Evolutionary conservation across 2,888 invertebrate genomes (phyloP), one percentile per base, ranked within the genome.

Genomic region (Molorchus minor): DNA sequence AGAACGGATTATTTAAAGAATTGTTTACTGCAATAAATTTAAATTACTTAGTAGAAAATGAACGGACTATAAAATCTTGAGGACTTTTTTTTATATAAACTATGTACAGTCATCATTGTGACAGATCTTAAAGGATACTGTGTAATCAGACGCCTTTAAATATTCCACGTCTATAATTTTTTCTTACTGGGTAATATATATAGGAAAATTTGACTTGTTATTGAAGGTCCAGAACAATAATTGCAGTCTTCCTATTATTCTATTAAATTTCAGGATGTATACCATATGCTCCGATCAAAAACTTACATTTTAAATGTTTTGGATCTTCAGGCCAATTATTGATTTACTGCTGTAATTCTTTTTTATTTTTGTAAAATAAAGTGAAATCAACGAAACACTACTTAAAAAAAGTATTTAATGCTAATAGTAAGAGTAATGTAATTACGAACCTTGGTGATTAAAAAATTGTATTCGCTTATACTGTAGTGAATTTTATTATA

Each of bases 401-500:
- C 36, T 49, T 49, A 49, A 15, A 36, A 46, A 16, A 12, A 33
- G 12, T 35, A 46, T 35, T 46, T 46, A 45, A n/a, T n/a, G n/a
- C 30, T 30, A 45, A 30, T 45, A n/a, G 45, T 45, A 41, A 41
- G 20, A 35, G 13, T 15, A 44, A 29, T 16, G 3, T 16, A 13
- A 25, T 21, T 5, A 35, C 10, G 19, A 35, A 36, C 4, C 38
- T 49, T 21, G 30, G 30, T 49, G 36, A 17, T 21, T 19, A 10
- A 41, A 52, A 12, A 30, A 52, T 43, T 41, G 30, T 41, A 30
- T 41, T 52, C 33, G 35, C 33, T 44, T 44, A 51, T 51, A 51
- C 43, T 35, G 29, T 25, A 25, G 51, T 25, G 35, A 43, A 44
- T 49, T 38, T 21, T 51, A 49, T 12, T 56, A 36, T 56, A 51